Conservation (phyloP, 2,113 vertebrate species). For the Willisornis vidua region DNA sequence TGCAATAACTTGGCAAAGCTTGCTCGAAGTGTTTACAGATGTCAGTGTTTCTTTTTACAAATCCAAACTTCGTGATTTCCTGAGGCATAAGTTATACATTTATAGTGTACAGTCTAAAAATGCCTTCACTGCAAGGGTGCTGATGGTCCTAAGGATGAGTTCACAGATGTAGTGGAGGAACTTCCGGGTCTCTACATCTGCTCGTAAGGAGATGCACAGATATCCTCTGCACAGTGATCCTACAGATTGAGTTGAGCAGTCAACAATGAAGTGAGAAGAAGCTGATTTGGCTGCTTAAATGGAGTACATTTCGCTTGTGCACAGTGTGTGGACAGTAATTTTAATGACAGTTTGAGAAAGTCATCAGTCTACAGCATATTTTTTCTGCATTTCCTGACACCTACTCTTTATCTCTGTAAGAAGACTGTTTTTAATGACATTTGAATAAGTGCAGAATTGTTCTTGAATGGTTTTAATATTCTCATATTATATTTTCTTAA, state of each 20-base stretch:
- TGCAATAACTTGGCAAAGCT: not conserved
- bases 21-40: not conserved
- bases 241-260: not conserved
- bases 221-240: not conserved
- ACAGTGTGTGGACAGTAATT: not conserved
- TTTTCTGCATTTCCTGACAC: not conserved
- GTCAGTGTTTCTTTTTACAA: not conserved
- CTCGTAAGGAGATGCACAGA: not conserved
- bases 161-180: not conserved
- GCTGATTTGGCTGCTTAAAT: not conserved
- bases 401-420: not conserved
- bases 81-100: not conserved
- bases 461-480: not conserved
- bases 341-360: slow-evolving; percentile 6
- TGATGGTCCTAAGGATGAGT: not conserved
- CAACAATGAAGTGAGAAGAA: not conserved
- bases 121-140: not conserved
- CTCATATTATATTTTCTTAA: not conserved
- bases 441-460: not conserved
- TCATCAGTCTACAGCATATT: not conserved
- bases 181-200: not conserved
- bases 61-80: not conserved
- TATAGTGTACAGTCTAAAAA: not conserved
- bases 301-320: not conserved
- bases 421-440: not conserved